These are phyloP conservation scores for Cavia aperea DNA, from an alignment of 2,113 vertebrate species.

Conservation along the genomic window DNA sequence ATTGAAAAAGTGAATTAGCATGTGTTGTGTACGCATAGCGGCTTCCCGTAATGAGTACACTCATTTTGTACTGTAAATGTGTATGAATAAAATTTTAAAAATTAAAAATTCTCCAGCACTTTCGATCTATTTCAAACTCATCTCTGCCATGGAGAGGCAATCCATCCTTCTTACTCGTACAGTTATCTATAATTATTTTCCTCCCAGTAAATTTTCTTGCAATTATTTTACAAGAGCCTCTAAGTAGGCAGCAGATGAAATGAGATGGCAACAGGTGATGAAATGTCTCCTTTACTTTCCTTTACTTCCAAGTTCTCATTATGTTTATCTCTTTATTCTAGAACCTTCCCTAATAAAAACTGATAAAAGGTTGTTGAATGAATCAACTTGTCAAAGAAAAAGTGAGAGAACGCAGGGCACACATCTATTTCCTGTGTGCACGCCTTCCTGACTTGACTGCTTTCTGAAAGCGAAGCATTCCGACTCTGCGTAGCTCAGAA, in stretches of 20 bases:
- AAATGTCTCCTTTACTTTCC: background rate
- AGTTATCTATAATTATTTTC: background rate
- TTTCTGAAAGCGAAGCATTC: constrained; percentile 26
- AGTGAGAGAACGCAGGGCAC: background rate
- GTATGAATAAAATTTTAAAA: too few species aligned
- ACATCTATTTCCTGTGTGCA: background rate
- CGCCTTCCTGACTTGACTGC: background rate
- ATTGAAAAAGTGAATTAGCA: background rate
- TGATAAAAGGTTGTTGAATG: background rate
- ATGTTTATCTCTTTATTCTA: background rate
- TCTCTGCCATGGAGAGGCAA: background rate
- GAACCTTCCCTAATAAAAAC: background rate
- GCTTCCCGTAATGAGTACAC: background rate
- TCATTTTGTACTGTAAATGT: background rate
- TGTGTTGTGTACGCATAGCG: background rate
- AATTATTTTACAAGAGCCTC: background rate
- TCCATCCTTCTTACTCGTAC: background rate
- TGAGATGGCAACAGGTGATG: background rate
- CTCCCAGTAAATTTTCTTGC: background rate
- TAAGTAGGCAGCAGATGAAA: background rate
- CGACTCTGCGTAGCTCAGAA: background rate
- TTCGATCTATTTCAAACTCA: background rate
- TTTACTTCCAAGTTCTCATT: background rate
- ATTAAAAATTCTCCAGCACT: background rate
- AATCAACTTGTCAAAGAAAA: background rate